Percentiles rank a stretch among this genome's conserved stretches.
Evolutionary conservation across 2,888 invertebrate genomes (phyloP).

Genomic region (Trachelus tabidus): DNA sequence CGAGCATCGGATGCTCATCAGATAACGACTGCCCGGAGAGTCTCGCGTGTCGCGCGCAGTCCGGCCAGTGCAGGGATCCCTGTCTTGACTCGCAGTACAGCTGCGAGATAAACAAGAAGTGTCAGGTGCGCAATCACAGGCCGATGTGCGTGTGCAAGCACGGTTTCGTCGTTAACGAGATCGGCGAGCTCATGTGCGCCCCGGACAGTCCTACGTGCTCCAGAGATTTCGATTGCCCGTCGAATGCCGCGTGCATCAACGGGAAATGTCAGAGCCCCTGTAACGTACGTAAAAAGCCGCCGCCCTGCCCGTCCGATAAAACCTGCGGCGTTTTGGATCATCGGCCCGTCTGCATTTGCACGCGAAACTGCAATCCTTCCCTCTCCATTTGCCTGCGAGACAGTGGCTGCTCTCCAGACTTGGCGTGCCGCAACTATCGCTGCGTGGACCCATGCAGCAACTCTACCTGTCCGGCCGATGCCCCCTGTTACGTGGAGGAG

Average conservation of each 20-base stretch:
- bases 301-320: slow-evolving; percentile 84
- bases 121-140: slow-evolving; percentile 86
- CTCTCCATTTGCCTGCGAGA: slow-evolving; percentile 90
- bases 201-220: slow-evolving; percentile 85
- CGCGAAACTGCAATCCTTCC: slow-evolving; percentile 86
- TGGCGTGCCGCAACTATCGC: slow-evolving; percentile 89
- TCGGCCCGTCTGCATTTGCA: slow-evolving; percentile 86
- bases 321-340: slow-evolving; percentile 90
- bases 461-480: slow-evolving; percentile 84
- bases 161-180: slow-evolving; percentile 88
- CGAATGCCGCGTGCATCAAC: slow-evolving; percentile 85
- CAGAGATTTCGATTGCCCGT: slow-evolving; percentile 84
- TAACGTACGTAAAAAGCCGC: slow-evolving; percentile 70
- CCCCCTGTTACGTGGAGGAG: slow-evolving; percentile 93
- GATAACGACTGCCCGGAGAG: slow-evolving; percentile 81
- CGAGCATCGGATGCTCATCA: slow-evolving; percentile 72
- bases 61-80: slow-evolving; percentile 83
- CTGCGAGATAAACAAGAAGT: slow-evolving; percentile 86
- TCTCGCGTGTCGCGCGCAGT: slow-evolving; percentile 77
- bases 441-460: slow-evolving; percentile 91
- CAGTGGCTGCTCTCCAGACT: slow-evolving; percentile 85
- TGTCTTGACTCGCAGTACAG: slow-evolving; percentile 76
- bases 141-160: slow-evolving; percentile 90
- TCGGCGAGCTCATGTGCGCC: slow-evolving; percentile 87
- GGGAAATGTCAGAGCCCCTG: slow-evolving; percentile 91